Evolutionary conservation across 1,140 invertebrate species (phyloP), one percentile per base, ranked within the genome.

Genomic region (Pemphigus obesinymphae): DNA sequence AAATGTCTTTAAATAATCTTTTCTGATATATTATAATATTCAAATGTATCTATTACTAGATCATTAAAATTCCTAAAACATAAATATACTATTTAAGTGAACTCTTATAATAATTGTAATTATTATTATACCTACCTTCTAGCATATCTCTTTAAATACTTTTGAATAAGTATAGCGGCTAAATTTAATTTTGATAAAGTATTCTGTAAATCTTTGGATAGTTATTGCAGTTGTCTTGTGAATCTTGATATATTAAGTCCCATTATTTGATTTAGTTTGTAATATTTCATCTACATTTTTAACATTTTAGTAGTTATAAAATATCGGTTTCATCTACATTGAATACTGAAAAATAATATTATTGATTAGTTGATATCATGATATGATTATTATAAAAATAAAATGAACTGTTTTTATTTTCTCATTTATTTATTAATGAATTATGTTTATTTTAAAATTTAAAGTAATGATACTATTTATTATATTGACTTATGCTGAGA

Each of bases 21-120:
- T 13, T 55, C 76, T 80, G 76, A 55, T 20, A 45, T 63, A 34
- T 80, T 80, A n/a, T 80, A 80, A 23, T 80, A 13, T 15, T 63
- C 53, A 76, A 76, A 76, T 48, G 5, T 58, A 58, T 40, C 26
- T 58, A 78, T 58, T 58, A 17, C 3, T 26, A 78, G 8, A 53
- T 58, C 11, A 78, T 78, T 17, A 7, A 23, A 53, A 40, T 58
- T 40, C 50, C 73, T 78, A 58, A 40, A 78, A 78, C 17, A 48
- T 72, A 34, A n/a, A 0, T 48, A 50, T 11, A 73, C 10, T 70
- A 70, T 17, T 26, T 31, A n/a, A 50, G 17, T n/a, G 29, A 48
- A 31, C 26, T 31, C 13, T 40, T 45, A 11, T 45, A 45, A 17
- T 29, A 31, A 20, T 15, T 17, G 2, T 29, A 45, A 23, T 48